Conservation (phyloP, 2,888 invertebrate species). For the Marronus borbonicus region DNA sequence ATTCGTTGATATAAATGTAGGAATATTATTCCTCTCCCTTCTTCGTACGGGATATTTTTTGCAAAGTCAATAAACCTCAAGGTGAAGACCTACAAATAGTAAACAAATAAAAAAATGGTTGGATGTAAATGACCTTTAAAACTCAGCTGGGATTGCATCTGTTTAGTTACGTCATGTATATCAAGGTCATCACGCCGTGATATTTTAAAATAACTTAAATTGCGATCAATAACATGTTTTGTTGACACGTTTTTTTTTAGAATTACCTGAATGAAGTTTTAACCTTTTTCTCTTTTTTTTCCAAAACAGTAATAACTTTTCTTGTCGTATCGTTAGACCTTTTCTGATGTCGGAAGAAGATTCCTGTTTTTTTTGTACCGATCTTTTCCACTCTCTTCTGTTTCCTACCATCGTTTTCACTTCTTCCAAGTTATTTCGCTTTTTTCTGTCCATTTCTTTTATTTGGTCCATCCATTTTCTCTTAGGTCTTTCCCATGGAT, state of each 20-base stretch:
- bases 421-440: no score
- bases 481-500: no score
- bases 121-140: constrained; percentile 38
- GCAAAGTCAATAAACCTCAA: constrained; percentile 22
- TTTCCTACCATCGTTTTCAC: no score
- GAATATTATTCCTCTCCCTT: neutral
- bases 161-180: constrained; percentile 39
- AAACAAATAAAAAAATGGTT: constrained; percentile 33
- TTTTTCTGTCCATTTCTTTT: no score
- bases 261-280: no score
- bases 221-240: neutral
- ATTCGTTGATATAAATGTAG: neutral
- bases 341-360: no score
- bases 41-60: neutral
- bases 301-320: no score
- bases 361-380: no score
- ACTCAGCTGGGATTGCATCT: constrained; percentile 40
- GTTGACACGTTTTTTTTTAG: neutral
- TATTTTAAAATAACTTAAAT: constrained; percentile 10
- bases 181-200: constrained; percentile 21
- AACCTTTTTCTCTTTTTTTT: no score
- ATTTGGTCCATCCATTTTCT: no score
- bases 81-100: constrained; percentile 1
- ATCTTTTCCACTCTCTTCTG: no score
- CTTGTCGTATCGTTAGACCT: no score